These are phyloP conservation scores for Ctenosaura bakeri DNA, from an alignment of 2,797 vertebrate genomes.

Conservation along the genomic window DNA sequence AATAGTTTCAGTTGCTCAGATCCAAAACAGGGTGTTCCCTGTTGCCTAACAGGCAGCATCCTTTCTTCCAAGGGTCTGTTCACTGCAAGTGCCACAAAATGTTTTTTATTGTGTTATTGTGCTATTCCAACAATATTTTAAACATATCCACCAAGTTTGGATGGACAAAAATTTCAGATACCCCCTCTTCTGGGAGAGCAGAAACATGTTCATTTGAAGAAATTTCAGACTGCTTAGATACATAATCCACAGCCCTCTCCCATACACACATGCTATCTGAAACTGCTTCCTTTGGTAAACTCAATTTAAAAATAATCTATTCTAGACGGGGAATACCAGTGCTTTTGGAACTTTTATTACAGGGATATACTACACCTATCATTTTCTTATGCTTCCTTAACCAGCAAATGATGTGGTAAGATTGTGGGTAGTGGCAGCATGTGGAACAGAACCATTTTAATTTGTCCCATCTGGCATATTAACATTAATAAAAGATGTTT, in stretches of 20 bases:
- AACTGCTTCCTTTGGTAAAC: conserved; percentile 25
- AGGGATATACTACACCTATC: conserved; percentile 76
- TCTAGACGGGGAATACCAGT: conserved; percentile 52
- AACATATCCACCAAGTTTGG: neutral
- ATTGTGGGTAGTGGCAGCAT: conserved; percentile 82
- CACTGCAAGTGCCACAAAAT: neutral
- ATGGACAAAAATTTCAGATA: neutral
- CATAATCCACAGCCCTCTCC: conserved; percentile 35
- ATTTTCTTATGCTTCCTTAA: conserved; percentile 81
- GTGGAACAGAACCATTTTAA: conserved; percentile 84
- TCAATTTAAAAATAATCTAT: conserved; percentile 47
- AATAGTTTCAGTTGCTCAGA: neutral
- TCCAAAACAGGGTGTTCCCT: no score
- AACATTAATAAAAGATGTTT: conserved; percentile 86
- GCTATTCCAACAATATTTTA: neutral
- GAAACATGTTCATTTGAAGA: conserved; percentile 9
- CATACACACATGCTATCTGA: neutral
- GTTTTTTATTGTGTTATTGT: no score
- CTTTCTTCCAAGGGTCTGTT: neutral
- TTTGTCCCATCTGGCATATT: conserved; percentile 87
- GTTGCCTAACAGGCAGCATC: neutral
- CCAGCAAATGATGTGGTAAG: conserved; percentile 83
- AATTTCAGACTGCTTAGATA: conserved; percentile 27
- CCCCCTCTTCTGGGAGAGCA: neutral
- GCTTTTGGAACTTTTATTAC: conserved; percentile 76